Base-by-base conservation (phyloP, 2,888 invertebrate genomes). In the Ormia ochracea region DNA sequence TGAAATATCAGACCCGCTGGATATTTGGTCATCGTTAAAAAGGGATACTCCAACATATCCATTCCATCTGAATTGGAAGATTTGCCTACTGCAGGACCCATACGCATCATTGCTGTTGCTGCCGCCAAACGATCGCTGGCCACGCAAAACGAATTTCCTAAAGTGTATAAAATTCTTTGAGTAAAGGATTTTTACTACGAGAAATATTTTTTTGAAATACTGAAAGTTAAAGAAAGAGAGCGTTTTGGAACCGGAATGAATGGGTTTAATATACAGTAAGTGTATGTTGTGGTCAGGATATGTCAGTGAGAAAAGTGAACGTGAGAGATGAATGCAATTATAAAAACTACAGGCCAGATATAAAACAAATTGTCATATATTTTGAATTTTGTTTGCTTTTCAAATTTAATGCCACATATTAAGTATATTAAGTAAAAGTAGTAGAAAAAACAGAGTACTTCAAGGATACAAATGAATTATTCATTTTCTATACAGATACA, bases 1-100 rank as follows among this genome's bases (percentile, higher is more conserved):
- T 96, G 96, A 17, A 95, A 91, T 83, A 98, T 94, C 86, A 98
- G 97, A 10, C 96, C 97, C 0, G 93, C 91, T 5, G 98, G 98
- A 89, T 96, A 97, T 84, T 95, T 95, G 0, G 94, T 93, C 92
- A 98, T 94, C 0, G 98, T 98, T 65, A 99, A 91, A 88, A 99
- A 98, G 0, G 98, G 98, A 89, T 97, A 98, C 87, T 98, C 98
- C 87, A 97, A 90, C 93, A 97, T 94, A 82, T 97, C 97, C 84
- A 97, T 91, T 38, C 77, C 82, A 85, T 95, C 95, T 4, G 85
- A 93, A 86, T 94, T 94, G 90, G 94, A 92, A 0, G 92, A 91
- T 41, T 94, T 91, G 75, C 81, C 78, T 41, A 84, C 83, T 78
- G 91, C 92, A 69, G 90, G 93, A 84, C 91, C 92, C 84, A 89